Evolutionary conservation across 2,888 invertebrate species (phyloP).

Genomic region (Eupithecia exiguata): DNA sequence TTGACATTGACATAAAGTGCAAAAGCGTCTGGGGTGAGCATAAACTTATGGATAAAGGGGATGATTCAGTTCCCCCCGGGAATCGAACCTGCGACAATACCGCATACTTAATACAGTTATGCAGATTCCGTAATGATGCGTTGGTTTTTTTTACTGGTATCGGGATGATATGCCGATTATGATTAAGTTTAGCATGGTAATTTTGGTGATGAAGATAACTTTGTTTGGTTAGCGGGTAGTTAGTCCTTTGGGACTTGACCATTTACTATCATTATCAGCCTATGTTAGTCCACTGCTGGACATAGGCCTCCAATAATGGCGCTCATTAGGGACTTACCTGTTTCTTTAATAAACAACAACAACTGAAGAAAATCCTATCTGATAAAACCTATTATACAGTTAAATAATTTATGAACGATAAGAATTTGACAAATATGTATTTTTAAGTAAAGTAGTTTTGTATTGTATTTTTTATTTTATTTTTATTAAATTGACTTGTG

Average conservation of each 20-base stretch:
- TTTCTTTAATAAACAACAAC: too few relatives aligned
- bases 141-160: slow-evolving; percentile 48
- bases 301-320: too few relatives aligned
- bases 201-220: slow-evolving; percentile 4
- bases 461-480: too few relatives aligned
- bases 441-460: too few relatives aligned
- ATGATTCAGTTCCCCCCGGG: slow-evolving; percentile 52
- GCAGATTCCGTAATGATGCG: slow-evolving; percentile 74
- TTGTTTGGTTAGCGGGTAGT: slow-evolving; percentile 6
- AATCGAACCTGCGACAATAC: slow-evolving; percentile 67
- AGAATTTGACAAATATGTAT: too few relatives aligned
- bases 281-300: too few relatives aligned
- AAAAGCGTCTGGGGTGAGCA: slow-evolving; percentile 22
- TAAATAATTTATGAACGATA: too few relatives aligned
- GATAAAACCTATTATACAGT: too few relatives aligned
- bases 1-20: background rate
- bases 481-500: too few relatives aligned
- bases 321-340: too few relatives aligned
- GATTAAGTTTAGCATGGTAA: slow-evolving; percentile 39
- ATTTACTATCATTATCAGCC: background rate
- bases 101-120: slow-evolving; percentile 72
- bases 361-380: too few relatives aligned
- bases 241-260: background rate
- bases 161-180: slow-evolving; percentile 46
- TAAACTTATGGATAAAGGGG: slow-evolving; percentile 31